Evolutionary conservation across 1,140 invertebrate genomes (phyloP), one percentile per base, ranked within the genome.

Genomic region (Acromyrmex heyeri): DNA sequence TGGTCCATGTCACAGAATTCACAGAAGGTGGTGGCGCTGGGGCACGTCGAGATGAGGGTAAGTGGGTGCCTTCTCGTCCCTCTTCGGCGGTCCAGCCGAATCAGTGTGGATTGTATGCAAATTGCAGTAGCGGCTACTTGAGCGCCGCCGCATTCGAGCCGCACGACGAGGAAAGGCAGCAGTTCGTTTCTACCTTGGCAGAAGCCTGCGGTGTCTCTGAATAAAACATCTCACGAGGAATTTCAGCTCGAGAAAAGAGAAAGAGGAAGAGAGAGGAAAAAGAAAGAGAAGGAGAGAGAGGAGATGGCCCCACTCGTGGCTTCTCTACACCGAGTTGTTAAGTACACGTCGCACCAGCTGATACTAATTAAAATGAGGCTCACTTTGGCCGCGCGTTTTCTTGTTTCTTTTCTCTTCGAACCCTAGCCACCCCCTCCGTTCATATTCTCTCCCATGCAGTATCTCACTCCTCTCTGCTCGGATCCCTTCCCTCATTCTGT

Each of bases 311-410:
- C 81, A 86, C 76, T 82, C 86, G 87, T 90, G 86, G 87, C 92
- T 69, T 34, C 38, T 61, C 57, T 76, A 48, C 70, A 34, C 57
- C 85, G 65, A 94, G 93, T 95, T 93, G 94, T 94, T 94, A 94
- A 94, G 93, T 95, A 93, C 93, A 94, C 94, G 94, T 94, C 94
- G 94, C 93, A 93, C 92, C 93, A 94, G 92, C 93, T 95, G 93
- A 95, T 95, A 93, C 94, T 95, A 95, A 95, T 95, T 95, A 95
- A 95, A 95, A 95, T 93, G 92, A 94, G 93, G 91, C 93, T 94
- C 92, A 93, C 91, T 94, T 93, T 90, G 91, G 87, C 87, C 89
- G 90, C 88, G 87, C 86, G 88, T 87, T 89, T 73, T 57, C 79
- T 78, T 72, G 55, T 82, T 86, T 70, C 86, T 82, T 86, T 90